Evolutionary conservation across 2,113 vertebrate genomes (phyloP), one percentile per base, ranked within the genome.

Genomic region (Heterotis niloticus): DNA sequence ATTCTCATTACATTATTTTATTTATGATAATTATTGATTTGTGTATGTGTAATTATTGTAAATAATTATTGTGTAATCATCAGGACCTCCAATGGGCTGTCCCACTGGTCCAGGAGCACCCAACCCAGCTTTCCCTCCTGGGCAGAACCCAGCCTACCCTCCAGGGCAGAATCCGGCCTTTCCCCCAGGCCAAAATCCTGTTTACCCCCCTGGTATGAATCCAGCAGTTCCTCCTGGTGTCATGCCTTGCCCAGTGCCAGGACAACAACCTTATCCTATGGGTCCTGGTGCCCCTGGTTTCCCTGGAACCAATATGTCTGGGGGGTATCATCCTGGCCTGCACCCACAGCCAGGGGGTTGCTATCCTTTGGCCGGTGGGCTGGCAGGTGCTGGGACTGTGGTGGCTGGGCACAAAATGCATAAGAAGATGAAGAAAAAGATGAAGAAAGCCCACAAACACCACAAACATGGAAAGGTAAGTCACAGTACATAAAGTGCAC

Each of bases 391-490:
- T 16, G 89, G 87, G 9, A 68, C 89, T 83, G 88, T 84, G 0
- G 0, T 89, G 66, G 70, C 1, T 2, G 90, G 82, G 81, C 85
- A 86, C 51, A 88, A 89, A 84, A 79, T 60, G 75, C 81, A 94
- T 80, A 95, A 95, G 89, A 96, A 95, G 88, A 84, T 91, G 86
- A 88, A 80, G 82, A 95, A 95, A 90, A 95, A 95, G 84, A 89
- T 79, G 18, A 89, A 94, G 54, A 94, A 94, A 78, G 80, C 7
- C 0, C 75, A 86, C 76, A 92, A 91, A 77, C 76, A 80, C 78
- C 78, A 89, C 78, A 87, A 84, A 54, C 87, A 89, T 44, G 89
- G 92, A 72, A 95, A 95, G 93, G 94, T 95, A 59, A 87, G 92
- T 80, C 13, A 23, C 23, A 52, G 18, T 67, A 23, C 13, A 18